Percentiles rank a stretch among this genome's conserved stretches.
phyloP scores from a whole-genome alignment of 2,113 vertebrate species.

The Camarhynchus parvulus region DNA sequence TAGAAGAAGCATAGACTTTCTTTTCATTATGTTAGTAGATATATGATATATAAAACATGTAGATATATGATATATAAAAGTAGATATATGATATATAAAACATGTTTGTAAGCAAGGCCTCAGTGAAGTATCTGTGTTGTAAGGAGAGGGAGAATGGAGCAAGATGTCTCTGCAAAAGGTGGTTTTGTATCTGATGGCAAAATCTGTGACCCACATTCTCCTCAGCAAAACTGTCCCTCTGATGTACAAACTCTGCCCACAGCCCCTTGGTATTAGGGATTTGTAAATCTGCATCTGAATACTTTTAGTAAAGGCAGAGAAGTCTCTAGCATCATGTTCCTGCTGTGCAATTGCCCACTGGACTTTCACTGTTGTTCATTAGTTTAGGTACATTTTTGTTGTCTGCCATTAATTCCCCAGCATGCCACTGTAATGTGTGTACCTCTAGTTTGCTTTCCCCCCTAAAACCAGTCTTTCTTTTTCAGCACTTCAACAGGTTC shows the following conservation, averaged over 20 bases:
- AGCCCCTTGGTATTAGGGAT: not conserved
- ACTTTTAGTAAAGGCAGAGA: conserved; percentile 20
- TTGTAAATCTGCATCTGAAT: not conserved
- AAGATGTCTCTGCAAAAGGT: not conserved
- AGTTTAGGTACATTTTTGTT: conserved; percentile 32
- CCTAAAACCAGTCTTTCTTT: conserved; percentile 41
- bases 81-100: not conserved
- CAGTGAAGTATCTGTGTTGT: not conserved
- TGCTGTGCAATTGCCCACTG: conserved; percentile 58
- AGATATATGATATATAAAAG: not conserved
- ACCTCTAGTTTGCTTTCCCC: not conserved
- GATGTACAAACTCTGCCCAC: not conserved
- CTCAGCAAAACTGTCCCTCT: not conserved
- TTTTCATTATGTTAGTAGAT: not conserved
- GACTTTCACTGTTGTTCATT: conserved; percentile 32
- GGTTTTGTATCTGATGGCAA: not conserved
- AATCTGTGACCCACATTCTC: not conserved
- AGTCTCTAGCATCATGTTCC: conserved; percentile 17
- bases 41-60: not conserved
- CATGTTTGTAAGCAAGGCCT: not conserved
- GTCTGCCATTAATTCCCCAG: conserved; percentile 29
- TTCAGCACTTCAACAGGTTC: conserved; percentile 86
- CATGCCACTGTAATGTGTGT: conserved; percentile 23
- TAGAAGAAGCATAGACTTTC: not conserved
- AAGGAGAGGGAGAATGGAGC: not conserved